Evolutionary conservation across 2,113 vertebrate species (phyloP).

Genomic region (Pavo muticus): DNA sequence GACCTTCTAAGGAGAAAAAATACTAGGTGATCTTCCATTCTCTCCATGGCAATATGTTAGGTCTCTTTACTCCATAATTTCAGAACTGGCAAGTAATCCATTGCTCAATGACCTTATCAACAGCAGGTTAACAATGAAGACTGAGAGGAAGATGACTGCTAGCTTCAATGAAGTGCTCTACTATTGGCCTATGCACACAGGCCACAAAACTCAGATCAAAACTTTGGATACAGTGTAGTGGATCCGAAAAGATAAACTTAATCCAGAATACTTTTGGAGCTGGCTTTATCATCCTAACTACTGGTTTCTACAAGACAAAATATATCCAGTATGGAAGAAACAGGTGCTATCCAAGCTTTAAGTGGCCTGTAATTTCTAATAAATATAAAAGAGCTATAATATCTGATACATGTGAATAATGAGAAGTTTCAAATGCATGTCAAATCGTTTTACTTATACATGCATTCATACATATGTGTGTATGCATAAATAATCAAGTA

Average conservation of each 20-base stretch:
- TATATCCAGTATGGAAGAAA: rapidly evolving
- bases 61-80: neutral
- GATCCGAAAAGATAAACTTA: neutral
- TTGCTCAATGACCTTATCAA: neutral
- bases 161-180: neutral
- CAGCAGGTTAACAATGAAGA: neutral
- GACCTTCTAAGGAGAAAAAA: neutral
- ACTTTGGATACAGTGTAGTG: neutral
- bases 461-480: neutral
- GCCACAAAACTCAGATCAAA: neutral
- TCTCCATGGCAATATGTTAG: neutral
- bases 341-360: neutral
- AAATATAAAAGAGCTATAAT: neutral
- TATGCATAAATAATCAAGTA: neutral
- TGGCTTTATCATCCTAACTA: neutral
- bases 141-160: neutral
- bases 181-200: rapidly evolving
- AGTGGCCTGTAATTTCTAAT: neutral
- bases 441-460: neutral
- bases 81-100: neutral
- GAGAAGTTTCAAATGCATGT: neutral
- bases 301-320: neutral
- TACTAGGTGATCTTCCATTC: neutral
- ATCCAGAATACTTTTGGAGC: neutral
- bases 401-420: neutral